Evolutionary conservation across 1,140 invertebrate genomes (phyloP).

Genomic region (Drosophila yakuba): DNA sequence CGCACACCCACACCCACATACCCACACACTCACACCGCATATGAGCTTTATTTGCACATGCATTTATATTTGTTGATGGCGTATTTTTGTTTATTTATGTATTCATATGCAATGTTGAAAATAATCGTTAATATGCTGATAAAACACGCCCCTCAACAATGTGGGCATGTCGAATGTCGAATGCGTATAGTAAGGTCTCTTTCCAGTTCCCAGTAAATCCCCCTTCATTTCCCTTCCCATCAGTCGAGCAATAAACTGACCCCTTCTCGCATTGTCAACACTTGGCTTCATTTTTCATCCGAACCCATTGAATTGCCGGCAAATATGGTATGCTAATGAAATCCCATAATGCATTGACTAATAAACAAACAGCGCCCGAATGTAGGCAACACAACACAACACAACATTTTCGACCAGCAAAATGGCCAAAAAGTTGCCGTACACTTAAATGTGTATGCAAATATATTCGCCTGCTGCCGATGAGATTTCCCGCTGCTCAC

Average conservation of each 20-base stretch:
- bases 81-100: constrained; percentile 82
- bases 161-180: background rate
- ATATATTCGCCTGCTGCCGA: constrained; percentile 14
- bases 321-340: constrained; percentile 50
- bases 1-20: constrained; percentile 11
- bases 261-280: constrained; percentile 43
- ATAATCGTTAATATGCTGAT: constrained; percentile 82
- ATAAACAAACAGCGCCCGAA: constrained; percentile 47
- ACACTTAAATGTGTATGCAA: constrained; percentile 8
- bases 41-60: constrained; percentile 65
- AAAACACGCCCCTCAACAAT: constrained; percentile 57
- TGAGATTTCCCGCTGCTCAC: constrained; percentile 4
- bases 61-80: constrained; percentile 82
- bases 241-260: background rate
- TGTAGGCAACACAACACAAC: constrained; percentile 23
- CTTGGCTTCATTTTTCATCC: constrained; percentile 62
- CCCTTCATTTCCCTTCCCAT: no score
- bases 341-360: constrained; percentile 40
- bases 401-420: constrained; percentile 16
- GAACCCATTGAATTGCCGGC: constrained; percentile 36
- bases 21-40: constrained; percentile 13
- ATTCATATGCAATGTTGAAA: constrained; percentile 81
- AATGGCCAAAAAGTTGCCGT: constrained; percentile 6
- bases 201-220: no score
- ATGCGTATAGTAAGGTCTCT: background rate